phyloP scores from a whole-genome alignment of 2,797 vertebrate genomes.

The Paramormyrops hopkinsi region DNA sequence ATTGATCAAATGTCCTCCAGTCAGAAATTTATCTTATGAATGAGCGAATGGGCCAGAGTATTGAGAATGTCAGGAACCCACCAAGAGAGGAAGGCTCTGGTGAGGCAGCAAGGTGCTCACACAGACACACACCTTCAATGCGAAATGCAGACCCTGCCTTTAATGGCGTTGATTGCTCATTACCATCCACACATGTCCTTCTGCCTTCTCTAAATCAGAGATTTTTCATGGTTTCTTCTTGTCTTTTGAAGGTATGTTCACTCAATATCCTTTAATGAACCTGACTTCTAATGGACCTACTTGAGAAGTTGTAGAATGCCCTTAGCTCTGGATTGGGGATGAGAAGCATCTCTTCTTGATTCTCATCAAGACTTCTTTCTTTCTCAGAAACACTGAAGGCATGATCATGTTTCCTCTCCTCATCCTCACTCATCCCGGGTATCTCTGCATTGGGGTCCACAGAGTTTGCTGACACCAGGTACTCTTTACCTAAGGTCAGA shows the following conservation, averaged over 20 bases:
- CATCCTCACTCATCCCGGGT: background rate
- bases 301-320: slow-evolving; percentile 29
- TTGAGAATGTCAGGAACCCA: background rate
- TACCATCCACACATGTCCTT: background rate
- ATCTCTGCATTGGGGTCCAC: slow-evolving; percentile 51
- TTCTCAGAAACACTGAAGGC: slow-evolving; percentile 17
- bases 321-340: background rate
- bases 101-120: background rate
- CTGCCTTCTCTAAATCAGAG: background rate
- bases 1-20: background rate
- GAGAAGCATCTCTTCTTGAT: slow-evolving; percentile 17
- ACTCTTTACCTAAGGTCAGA: slow-evolving; percentile 44
- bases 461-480: slow-evolving; percentile 51
- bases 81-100: background rate
- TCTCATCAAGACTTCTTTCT: slow-evolving; percentile 28
- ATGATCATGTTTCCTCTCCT: background rate
- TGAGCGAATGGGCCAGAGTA: background rate
- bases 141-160: background rate
- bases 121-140: background rate
- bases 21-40: background rate
- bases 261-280: background rate
- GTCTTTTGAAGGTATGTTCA: background rate
- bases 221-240: background rate
- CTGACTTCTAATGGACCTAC: slow-evolving; percentile 25
- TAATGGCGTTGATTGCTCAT: slow-evolving; percentile 9